Evolutionary conservation across 2,888 invertebrate species (phyloP), one percentile per base, ranked within the genome.

Genomic region (Yponomeuta malinellus): DNA sequence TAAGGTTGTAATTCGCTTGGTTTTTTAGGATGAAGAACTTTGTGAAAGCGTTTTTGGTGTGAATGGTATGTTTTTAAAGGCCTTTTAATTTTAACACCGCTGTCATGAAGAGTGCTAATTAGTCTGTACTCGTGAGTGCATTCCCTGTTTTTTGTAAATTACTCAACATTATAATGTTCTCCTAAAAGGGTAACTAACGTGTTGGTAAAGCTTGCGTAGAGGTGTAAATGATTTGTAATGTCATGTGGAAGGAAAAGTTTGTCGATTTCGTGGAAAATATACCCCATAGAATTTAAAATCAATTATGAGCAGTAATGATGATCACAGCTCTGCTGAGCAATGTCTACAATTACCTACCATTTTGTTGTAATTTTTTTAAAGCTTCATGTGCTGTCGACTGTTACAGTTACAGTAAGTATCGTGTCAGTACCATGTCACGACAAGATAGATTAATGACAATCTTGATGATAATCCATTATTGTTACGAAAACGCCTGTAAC

Each of bases 21-120:
- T 5, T 43, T 43, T 37, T 43, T 15, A 12, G 52, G 8, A 59
- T 15, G 52, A 15, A 15, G 3, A 59, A 59, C 15, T 15, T 59
- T 59, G 52, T 59, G 3, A 59, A 59, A 59, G 15, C 1, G 52
- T 59, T 59, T 59, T 68, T 48, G 48, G 68, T 48, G 68, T 68
- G 48, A 68, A 68, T 48, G 67, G 67, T 48, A 9, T 43, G 68
- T 68, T 68, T 67, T 43, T 68, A 68, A 68, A 48, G n/a, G 48
- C 48, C 48, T 68, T 59, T 59, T 68, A 68, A 68, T 68, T 68
- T 68, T 68, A 9, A 8, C 37, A n/a, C 68, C 48, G 10, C 48
- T 37, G 68, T 37, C 68, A 48, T 43, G 23, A 68, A 43, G 37
- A 68, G 33, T 5, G 68, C 37, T 48, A 37, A 68, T 68, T 68